Conservation (phyloP, 2,797 vertebrate genomes). For the Girardinus metallicus region DNA sequence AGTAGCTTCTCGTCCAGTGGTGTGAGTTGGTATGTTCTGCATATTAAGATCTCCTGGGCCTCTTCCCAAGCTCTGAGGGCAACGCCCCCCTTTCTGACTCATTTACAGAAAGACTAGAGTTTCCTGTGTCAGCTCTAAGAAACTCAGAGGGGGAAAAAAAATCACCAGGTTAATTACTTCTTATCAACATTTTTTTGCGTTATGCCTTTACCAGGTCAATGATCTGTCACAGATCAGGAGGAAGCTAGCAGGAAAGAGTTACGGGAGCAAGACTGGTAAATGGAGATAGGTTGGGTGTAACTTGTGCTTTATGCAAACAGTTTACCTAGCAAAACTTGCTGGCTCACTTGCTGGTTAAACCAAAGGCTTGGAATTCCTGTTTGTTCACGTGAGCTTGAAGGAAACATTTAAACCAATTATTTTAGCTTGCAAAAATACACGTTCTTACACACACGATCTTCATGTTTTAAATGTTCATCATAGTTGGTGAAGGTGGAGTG, state of each 20-base stretch:
- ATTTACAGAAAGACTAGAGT: conserved; percentile 58
- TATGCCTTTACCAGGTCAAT: conserved; percentile 28
- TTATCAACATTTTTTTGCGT: conserved; percentile 44
- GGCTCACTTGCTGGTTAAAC: background rate
- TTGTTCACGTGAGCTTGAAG: background rate
- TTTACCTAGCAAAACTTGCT: background rate
- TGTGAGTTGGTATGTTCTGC: conserved; percentile 25
- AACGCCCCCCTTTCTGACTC: conserved; percentile 53
- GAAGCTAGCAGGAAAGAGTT: conserved; percentile 1
- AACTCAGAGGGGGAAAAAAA: conserved; percentile 19
- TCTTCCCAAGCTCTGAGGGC: conserved; percentile 45
- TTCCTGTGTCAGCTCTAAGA: conserved; percentile 54
- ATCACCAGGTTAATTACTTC: conserved; percentile 41
- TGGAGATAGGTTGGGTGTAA: conserved; percentile 1
- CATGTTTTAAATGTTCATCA: conserved; percentile 27
- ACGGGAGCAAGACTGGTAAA: background rate
- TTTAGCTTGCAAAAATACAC: background rate
- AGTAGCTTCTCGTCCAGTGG: background rate
- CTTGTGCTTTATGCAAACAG: conserved; percentile 3
- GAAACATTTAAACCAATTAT: background rate
- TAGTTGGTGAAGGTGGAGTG: conserved; percentile 13
- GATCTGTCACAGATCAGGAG: conserved; percentile 8
- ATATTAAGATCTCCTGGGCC: conserved; percentile 48
- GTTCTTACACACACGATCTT: background rate
- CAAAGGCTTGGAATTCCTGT: background rate